Evolutionary conservation across 2,113 vertebrate species (phyloP), one percentile per base, ranked within the genome.

Genomic region (Pomatostomus ruficeps): DNA sequence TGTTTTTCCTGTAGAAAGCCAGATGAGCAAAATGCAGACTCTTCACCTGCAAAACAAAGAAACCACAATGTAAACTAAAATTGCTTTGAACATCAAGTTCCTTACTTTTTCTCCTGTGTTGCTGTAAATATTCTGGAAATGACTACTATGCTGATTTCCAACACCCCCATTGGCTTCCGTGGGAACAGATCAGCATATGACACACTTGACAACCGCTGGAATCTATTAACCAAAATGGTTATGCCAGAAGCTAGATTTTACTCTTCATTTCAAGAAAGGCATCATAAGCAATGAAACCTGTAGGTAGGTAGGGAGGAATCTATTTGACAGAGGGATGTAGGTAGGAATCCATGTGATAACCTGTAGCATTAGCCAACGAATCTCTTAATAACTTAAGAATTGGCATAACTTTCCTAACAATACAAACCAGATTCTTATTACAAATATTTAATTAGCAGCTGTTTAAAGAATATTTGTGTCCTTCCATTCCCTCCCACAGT

Each of bases 1-100:
- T 98, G 97, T 38, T 98, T 98, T 79, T 98, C 98, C 86, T 98
- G 97, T 8, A 98, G 96, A 83, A 97, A 51, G 46, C 94, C 96
- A 62, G 97, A 97, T 1, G 97, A 97, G 73, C 97, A 98, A 15
- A 95, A 93, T 1, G 45, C 2, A 22, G 93, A 76, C 20, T 94
- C 97, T 62, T 98, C 97, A 87, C 96, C 97, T 98, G 96, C 23
- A 62, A 86, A 88, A 87, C 78, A 23, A 54, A 88, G 76, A 82
- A 88, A 71, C 1, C 62, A 72, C 42, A 52, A 36, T 5, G 14
- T 76, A 57, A 91, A 88, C 42, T 24, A 66, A 43, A 29, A 57
- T 14, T 75, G 19, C 38, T 72, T 68, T 46, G 40, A 42, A 45
- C 18, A 58, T 25, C 40, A 79, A 67, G 45, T 18, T 61, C 55